Percentiles rank a stretch among this genome's conserved stretches.
Evolutionary conservation across 2,113 vertebrate genomes (phyloP).

Genomic region (Catharus bicknelli): DNA sequence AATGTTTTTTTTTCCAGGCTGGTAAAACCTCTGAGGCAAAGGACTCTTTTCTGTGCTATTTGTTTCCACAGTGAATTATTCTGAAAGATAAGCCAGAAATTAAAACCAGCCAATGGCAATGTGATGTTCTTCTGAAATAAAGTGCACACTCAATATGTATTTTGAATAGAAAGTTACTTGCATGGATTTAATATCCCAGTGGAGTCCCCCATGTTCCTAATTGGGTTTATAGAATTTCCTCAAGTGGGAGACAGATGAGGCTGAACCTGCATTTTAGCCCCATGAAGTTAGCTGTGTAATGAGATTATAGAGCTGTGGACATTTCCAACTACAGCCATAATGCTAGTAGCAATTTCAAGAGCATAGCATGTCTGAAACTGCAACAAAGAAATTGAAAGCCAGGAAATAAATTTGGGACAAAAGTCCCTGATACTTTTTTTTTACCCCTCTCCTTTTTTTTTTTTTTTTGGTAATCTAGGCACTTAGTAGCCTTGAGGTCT

Average conservation of each 20-base stretch:
- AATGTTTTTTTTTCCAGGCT: not conserved
- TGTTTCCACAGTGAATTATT: not conserved
- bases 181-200: not conserved
- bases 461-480: not conserved
- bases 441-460: too few species aligned
- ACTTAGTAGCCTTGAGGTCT: not conserved
- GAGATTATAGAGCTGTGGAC: not conserved
- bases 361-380: not conserved
- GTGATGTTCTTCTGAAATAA: not conserved
- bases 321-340: not conserved
- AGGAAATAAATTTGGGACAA: not conserved
- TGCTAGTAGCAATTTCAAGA: not conserved
- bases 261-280: not conserved
- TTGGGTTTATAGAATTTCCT: not conserved
- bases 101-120: not conserved
- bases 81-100: not conserved
- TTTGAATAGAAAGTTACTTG: not conserved
- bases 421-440: not conserved
- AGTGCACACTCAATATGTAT: not conserved
- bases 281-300: not conserved
- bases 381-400: not conserved
- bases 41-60: not conserved
- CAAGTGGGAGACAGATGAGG: not conserved
- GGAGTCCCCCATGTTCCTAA: not conserved
- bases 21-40: not conserved